Evolutionary conservation across 2,113 vertebrate species (phyloP).

Genomic region (Rhombomys opimus): DNA sequence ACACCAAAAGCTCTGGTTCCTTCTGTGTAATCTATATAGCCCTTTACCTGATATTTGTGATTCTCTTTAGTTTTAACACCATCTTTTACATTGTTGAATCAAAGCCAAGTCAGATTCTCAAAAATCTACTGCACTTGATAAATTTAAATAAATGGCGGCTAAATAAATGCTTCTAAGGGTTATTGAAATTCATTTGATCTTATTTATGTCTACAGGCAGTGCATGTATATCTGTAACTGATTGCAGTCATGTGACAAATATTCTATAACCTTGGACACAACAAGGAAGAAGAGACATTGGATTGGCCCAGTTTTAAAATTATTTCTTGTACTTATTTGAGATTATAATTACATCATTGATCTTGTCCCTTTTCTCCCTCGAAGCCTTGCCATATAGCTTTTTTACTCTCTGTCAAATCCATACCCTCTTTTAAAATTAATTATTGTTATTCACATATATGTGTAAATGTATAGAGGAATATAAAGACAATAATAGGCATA

Average conservation of each 20-base stretch:
- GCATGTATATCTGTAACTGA: slow-evolving; percentile 47
- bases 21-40: slow-evolving; percentile 57
- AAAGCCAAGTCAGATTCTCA: slow-evolving; percentile 7
- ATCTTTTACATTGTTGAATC: slow-evolving; percentile 35
- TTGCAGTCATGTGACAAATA: slow-evolving; percentile 16
- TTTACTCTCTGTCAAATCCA: background rate
- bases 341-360: background rate
- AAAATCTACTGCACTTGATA: slow-evolving; percentile 41
- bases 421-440: background rate
- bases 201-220: slow-evolving; percentile 49
- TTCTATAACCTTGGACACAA: background rate
- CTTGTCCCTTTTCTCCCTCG: background rate
- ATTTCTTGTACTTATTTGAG: background rate
- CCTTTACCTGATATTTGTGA: slow-evolving; percentile 66
- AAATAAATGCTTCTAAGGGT: slow-evolving; percentile 64
- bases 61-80: slow-evolving; percentile 47
- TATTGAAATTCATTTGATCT: slow-evolving; percentile 59
- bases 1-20: slow-evolving; percentile 55
- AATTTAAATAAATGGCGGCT: slow-evolving; percentile 65
- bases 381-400: background rate
- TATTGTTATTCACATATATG: background rate
- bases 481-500: background rate
- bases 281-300: background rate
- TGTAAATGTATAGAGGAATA: too few species aligned
- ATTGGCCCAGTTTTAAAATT: background rate